phyloP scores from a whole-genome alignment of 2,113 vertebrate species.

The Uropsilus gracilis region DNA sequence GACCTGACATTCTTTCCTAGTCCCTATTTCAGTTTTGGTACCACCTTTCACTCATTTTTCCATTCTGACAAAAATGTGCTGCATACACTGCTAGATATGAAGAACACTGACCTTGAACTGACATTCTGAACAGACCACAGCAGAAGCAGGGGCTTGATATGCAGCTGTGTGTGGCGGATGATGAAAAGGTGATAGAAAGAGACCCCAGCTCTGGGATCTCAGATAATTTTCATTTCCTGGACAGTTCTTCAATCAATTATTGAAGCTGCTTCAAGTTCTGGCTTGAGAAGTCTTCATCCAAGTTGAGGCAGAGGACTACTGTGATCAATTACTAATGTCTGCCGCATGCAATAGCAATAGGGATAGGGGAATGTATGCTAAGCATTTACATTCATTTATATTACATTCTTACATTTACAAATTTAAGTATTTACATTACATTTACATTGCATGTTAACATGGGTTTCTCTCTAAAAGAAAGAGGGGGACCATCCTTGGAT shows the following conservation, averaged over 20 bases:
- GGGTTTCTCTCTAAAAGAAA: background rate
- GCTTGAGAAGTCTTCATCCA: background rate
- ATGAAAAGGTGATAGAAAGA: no score
- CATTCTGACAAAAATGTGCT: background rate
- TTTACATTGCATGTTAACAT: background rate
- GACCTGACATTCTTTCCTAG: background rate
- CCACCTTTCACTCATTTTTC: background rate
- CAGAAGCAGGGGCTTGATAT: background rate
- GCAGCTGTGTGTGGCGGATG: background rate
- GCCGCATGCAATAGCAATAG: background rate
- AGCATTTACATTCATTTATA: background rate
- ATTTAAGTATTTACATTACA: background rate
- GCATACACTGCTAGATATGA: background rate
- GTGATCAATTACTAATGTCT: conserved; percentile 60
- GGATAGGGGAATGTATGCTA: background rate
- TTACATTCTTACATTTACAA: no score
- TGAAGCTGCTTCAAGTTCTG: background rate
- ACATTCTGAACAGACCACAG: background rate
- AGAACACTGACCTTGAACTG: background rate
- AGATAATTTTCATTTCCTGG: background rate
- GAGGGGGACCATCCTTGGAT: background rate
- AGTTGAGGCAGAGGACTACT: background rate
- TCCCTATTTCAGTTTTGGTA: background rate
- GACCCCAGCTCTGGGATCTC: background rate
- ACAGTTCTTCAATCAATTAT: background rate